These are phyloP conservation scores for Rhipidura dahli DNA, from an alignment of 2,113 vertebrate species.

Conservation along the genomic window DNA sequence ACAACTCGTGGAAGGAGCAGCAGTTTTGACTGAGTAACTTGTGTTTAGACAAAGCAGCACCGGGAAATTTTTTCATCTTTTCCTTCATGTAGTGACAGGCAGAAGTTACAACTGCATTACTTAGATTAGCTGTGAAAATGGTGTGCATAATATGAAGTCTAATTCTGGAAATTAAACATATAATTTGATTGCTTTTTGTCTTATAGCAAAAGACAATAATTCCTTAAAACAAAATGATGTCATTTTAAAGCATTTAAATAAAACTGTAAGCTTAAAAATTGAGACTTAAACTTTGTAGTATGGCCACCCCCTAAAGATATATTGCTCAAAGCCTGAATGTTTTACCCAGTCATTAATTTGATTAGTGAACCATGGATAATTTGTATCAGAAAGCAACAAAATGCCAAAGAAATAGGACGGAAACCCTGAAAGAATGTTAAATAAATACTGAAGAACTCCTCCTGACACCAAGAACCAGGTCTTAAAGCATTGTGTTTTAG, in stretches of 20 bases:
- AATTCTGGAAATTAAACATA: background rate
- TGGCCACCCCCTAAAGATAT: background rate
- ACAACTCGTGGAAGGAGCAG: background rate
- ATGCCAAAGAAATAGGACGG: background rate
- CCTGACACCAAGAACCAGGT: background rate
- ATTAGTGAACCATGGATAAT: slow-evolving; percentile 11
- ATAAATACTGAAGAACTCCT: slow-evolving; percentile 17
- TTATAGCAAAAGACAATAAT: background rate
- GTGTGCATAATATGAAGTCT: background rate
- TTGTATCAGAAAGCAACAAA: slow-evolving; percentile 2
- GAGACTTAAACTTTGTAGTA: background rate
- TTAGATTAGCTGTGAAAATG: background rate
- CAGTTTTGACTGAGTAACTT: background rate
- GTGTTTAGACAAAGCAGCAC: background rate
- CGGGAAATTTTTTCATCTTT: background rate
- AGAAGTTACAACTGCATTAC: background rate
- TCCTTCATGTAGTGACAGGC: background rate
- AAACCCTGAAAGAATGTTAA: slow-evolving; percentile 10
- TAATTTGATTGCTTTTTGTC: background rate
- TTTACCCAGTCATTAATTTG: background rate
- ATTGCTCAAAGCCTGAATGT: background rate
- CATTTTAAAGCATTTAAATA: background rate
- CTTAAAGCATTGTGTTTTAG: slow-evolving; percentile 57
- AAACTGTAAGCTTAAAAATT: background rate
- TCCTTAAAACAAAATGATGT: background rate